Base-by-base conservation (phyloP, 1,140 invertebrate genomes). In the Nixonia krombeini region DNA sequence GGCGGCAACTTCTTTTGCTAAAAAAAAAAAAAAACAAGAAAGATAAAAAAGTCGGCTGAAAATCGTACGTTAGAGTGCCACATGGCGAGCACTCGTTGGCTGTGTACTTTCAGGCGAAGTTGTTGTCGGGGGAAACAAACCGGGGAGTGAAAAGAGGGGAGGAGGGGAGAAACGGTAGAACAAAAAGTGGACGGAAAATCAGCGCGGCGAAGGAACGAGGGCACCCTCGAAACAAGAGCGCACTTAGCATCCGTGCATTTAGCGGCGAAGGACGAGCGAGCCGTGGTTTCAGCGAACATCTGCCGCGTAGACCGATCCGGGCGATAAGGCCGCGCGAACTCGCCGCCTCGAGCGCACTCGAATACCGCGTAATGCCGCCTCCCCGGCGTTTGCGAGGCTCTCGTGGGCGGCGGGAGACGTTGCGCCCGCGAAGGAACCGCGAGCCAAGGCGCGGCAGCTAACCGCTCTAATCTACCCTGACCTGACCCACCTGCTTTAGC, bases 231-330 rank as follows among this genome's bases (percentile, higher is more conserved):
- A 56, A 57, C 45, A 57, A 64, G 52, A 56, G 52, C 13, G 40
- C 49, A 38, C 41, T 65, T 55, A 57, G 52, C 47, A 52, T 65
- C 28, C 41, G 42, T 57, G 41, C 42, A 41, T 57, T 65, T 52
- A 65, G 49, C 37, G 23, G 42, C 35, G 55, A 58, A 58, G 41
- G 49, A 66, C 50, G 15, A 40, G 37, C 37, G 50, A 50, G 53
- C 52, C 50, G 70, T 69, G 65, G 66, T 75, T 78, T 68, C 50
- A 57, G 65, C 44, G 66, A 74, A 73, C 75, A 78, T 78, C 74
- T 78, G 74, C 70, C 70, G 47, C 62, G 62, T 57, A 70, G 64
- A 64, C 70, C 70, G 72, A 75, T 78, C 65, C 73, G 67, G 51
- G 61, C 71, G 74, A 78, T 78, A 78, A 76, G 73, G 71, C 68